Conservation (phyloP, 2,113 vertebrate genomes). For the Seriola rivoliana region DNA sequence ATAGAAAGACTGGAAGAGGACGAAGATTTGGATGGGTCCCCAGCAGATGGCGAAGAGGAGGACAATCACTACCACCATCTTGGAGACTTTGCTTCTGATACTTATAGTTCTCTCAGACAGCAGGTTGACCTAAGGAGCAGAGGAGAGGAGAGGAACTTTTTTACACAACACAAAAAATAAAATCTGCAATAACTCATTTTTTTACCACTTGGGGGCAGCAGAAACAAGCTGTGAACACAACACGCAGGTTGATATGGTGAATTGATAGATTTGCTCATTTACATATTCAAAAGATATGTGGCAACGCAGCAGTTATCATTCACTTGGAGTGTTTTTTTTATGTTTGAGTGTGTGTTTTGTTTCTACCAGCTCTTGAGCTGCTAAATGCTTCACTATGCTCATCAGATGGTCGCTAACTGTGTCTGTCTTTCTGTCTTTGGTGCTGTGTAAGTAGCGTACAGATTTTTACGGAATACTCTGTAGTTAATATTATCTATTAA, state of each 20-base stretch:
- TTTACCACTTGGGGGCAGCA: background rate
- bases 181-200: background rate
- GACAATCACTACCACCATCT: slow-evolving; percentile 90
- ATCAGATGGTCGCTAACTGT: background rate
- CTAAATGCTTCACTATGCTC: background rate
- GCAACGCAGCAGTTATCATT: background rate
- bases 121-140: slow-evolving; percentile 83
- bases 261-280: background rate
- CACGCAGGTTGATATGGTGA: background rate
- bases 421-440: background rate
- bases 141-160: background rate
- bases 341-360: background rate
- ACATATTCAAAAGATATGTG: background rate
- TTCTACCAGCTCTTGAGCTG: background rate
- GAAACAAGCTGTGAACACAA: background rate
- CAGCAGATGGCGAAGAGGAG: slow-evolving; percentile 90
- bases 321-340: background rate
- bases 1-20: slow-evolving; percentile 87
- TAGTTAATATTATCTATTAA: background rate
- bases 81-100: slow-evolving; percentile 88
- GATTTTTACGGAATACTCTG: background rate
- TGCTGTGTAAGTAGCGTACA: background rate
- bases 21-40: slow-evolving; percentile 90
- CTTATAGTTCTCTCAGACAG: slow-evolving; percentile 88
- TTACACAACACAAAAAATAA: background rate